Base-by-base conservation (phyloP, 2,797 vertebrate species). In the Gambelia wislizenii region DNA sequence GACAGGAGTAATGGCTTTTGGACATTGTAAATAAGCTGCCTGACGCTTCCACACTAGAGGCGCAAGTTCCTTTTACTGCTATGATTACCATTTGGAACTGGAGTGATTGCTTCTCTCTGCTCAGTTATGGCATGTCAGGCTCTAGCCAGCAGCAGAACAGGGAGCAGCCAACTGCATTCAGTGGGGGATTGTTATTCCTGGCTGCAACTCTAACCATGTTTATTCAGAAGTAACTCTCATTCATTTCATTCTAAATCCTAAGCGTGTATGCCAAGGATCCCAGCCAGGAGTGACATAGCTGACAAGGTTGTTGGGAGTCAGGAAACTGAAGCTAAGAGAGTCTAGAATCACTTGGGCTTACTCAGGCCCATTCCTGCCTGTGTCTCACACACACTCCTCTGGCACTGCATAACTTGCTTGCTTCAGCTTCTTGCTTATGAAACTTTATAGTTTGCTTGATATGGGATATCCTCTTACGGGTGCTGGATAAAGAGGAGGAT, bases 171-270 rank as follows among this genome's bases (percentile, higher is more conserved):
- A 3, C 36, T 25, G 30, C 13, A 54, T 72, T 18, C 4, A 0
- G 36, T 59, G 20, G 18, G 22, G 49, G 36, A 42, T 72, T 87
- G 30, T 69, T 87, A 72, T 80, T 70, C 39, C 76, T 72, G 49
- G 79, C 49, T n/a, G 49, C 77, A 81, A 39, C 67, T 20, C 22
- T 70, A 52, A 84, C 83, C 47, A 54, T 84, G 39, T 72, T 72
- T 87, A 44, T 56, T 59, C 64, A 80, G 61, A 70, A 56, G 85
- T 69, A 69, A 79, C 27, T 81, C 78, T 61, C 69, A 39, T 82
- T 87, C 27, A 75, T 33, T 82, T 82, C 69, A 59, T 87, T 76
- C 70, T 74, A 74, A 72, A 70, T 44, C 12, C 61, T 81, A 47
- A 78, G 22, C 59, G 39, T 39, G 22, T 67, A 39, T 20, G 10